A percentile compares a stretch with the other conserved stretches of the same genome.
Evolutionary conservation across 2,113 vertebrate species (phyloP).

Genomic region (Anas platyrhynchos): DNA sequence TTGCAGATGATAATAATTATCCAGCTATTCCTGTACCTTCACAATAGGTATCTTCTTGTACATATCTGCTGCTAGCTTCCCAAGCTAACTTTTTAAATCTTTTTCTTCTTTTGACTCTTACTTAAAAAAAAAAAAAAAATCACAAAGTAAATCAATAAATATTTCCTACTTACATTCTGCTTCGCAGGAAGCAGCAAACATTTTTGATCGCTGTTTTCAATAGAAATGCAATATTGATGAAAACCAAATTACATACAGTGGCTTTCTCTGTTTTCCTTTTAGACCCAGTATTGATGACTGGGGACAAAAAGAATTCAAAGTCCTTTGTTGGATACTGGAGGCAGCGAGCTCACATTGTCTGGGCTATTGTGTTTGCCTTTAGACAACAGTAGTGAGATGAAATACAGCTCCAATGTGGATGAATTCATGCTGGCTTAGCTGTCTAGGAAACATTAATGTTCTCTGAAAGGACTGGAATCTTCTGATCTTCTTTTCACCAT

Average conservation of each 20-base stretch:
- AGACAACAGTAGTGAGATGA: neutral
- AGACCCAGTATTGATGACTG: neutral
- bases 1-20: neutral
- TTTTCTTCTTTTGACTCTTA: neutral
- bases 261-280: neutral
- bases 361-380: neutral
- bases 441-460: neutral
- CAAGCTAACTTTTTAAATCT: neutral
- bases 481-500: neutral
- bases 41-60: neutral
- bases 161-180: neutral
- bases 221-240: neutral
- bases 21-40: neutral
- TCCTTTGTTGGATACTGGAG: neutral
- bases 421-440: neutral
- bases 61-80: neutral
- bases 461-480: neutral
- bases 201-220: neutral
- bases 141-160: neutral
- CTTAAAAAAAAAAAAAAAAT: neutral
- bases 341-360: neutral
- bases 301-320: neutral
- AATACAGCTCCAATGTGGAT: neutral
- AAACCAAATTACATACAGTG: neutral
- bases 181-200: neutral